Percentiles rank a stretch among this genome's conserved stretches.
These are phyloP conservation scores for Syrphus vitripennis DNA, from an alignment of 2,888 invertebrate species.

Conservation along the genomic window DNA sequence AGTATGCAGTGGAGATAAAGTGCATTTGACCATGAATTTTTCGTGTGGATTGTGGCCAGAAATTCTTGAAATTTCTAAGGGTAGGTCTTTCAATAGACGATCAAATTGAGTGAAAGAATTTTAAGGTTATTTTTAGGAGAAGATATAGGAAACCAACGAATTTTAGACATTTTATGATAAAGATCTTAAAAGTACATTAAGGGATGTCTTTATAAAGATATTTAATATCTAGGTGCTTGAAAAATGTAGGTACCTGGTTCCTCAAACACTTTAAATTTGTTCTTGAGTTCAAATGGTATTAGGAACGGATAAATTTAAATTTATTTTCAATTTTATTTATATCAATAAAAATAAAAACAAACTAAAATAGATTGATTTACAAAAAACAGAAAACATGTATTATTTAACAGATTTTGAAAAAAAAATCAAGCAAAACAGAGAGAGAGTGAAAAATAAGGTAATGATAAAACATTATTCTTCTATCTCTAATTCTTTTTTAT, in stretches of 20 bases:
- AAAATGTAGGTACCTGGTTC: neutral
- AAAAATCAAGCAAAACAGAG: neutral
- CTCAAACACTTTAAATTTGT: neutral
- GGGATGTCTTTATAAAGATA: neutral
- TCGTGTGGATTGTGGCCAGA: slow-evolving; percentile 7
- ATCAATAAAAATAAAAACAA: neutral
- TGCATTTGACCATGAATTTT: slow-evolving; percentile 43
- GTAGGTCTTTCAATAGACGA: neutral
- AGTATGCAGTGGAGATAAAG: neutral
- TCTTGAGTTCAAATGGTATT: neutral
- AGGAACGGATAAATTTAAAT: neutral
- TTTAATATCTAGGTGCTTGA: neutral
- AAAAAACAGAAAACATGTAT: neutral
- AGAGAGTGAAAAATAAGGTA: neutral
- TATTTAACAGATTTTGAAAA: neutral
- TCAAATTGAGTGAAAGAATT: neutral
- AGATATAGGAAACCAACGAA: no score
- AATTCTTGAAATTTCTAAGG: slow-evolving; percentile 3
- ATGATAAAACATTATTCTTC: neutral
- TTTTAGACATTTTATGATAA: neutral
- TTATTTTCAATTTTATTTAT: neutral
- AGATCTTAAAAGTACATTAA: neutral
- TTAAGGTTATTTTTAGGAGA: neutral
- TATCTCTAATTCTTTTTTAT: neutral
- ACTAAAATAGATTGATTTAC: neutral